Conservation (phyloP, 2,113 vertebrate genomes). For the Columbina picui region DNA sequence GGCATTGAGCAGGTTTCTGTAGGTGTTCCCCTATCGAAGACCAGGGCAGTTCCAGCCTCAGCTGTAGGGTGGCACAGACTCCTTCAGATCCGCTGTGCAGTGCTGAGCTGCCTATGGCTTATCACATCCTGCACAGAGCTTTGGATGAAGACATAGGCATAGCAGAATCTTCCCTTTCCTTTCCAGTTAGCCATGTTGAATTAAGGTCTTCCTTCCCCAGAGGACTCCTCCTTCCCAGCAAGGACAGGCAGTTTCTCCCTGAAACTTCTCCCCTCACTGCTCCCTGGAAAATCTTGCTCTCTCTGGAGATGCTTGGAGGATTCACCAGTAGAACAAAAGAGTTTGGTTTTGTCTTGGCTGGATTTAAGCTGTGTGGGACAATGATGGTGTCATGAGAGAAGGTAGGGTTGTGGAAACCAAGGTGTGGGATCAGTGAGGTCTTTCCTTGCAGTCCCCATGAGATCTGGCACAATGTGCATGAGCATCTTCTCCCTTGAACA, state of each 20-base stretch:
- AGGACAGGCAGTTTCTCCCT: background rate
- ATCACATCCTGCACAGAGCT: background rate
- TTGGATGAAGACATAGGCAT: background rate
- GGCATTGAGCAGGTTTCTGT: background rate
- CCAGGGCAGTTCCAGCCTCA: background rate
- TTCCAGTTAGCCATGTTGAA: rapidly evolving
- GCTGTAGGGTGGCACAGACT: background rate
- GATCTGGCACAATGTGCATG: background rate
- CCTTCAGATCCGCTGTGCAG: background rate
- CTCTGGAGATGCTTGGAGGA: background rate
- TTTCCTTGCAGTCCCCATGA: background rate
- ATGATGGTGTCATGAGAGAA: background rate
- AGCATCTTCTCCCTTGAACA: background rate
- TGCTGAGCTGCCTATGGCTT: background rate
- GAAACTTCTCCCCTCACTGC: background rate
- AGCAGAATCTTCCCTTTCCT: background rate
- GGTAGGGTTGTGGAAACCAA: background rate
- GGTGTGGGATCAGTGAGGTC: background rate
- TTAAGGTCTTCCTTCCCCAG: background rate
- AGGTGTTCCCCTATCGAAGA: background rate
- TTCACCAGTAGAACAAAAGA: background rate
- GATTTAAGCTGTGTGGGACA: background rate
- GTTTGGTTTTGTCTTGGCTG: background rate
- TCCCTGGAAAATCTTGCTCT: background rate
- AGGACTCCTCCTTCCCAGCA: background rate